Conservation (phyloP, 1,140 invertebrate genomes). For the Hyphantria cunea region DNA sequence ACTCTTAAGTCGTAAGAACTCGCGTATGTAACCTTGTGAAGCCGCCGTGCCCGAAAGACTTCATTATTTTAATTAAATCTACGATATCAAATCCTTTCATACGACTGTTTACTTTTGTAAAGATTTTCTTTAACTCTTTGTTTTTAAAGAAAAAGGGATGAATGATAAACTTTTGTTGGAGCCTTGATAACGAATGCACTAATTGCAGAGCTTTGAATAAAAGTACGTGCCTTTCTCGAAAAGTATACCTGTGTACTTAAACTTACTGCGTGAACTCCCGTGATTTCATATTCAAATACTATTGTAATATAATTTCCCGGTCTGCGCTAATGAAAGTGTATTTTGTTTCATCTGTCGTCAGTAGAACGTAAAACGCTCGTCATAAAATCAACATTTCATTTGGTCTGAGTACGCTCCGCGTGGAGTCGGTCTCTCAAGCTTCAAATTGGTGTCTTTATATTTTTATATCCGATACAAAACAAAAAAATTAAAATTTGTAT, state of each 20-base stretch:
- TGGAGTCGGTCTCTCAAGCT: constrained; percentile 40
- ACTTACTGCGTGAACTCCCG: constrained; percentile 36
- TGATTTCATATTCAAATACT: constrained; percentile 67
- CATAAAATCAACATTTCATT: constrained; percentile 74
- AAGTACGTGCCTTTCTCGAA: background rate
- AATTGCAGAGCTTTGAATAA: constrained; percentile 17
- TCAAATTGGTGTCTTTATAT: constrained; percentile 64
- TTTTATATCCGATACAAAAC: constrained; percentile 41
- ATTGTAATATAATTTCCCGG: constrained; percentile 66
- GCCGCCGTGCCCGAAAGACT: constrained; percentile 11
- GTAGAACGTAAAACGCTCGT: constrained; percentile 50
- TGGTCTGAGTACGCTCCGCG: constrained; percentile 38
- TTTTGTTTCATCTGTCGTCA: constrained; percentile 68
- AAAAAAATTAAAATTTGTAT: constrained; percentile 36
- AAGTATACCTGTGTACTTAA: constrained; percentile 28
- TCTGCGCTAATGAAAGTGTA: constrained; percentile 71
- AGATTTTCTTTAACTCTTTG: constrained; percentile 14
- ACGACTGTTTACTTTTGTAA: constrained; percentile 17
- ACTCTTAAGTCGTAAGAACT: constrained; percentile 7
- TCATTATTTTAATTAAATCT: constrained; percentile 28
- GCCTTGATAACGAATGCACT: constrained; percentile 12
- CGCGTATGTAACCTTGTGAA: constrained; percentile 8
- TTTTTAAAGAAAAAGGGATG: constrained; percentile 24
- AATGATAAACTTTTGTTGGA: constrained; percentile 19
- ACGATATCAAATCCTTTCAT: constrained; percentile 19